Conservation (phyloP, 2,113 vertebrate species). For the Noctilio leporinus region DNA sequence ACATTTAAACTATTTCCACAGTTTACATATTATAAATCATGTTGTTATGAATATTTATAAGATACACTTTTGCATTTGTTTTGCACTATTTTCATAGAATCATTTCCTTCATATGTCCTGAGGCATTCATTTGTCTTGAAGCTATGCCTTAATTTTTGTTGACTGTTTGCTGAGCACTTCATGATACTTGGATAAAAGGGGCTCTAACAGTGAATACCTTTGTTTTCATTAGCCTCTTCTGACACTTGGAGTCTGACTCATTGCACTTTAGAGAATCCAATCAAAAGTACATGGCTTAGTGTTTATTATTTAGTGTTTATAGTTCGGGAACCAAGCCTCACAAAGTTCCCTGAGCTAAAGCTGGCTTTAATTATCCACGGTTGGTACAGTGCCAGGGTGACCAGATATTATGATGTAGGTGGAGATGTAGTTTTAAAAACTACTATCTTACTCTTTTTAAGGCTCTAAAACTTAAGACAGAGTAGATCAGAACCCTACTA, state of each 20-base stretch:
- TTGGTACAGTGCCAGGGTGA: not conserved
- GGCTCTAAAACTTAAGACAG: not conserved
- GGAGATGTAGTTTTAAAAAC: not conserved
- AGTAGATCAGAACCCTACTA: not conserved
- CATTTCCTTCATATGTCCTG: not conserved
- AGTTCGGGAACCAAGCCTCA: not conserved
- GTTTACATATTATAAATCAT: not conserved
- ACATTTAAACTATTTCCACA: not conserved
- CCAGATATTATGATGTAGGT: not conserved
- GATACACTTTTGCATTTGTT: not conserved
- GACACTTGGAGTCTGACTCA: slow-evolving; percentile 18
- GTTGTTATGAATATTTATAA: not conserved
- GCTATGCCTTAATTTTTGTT: not conserved
- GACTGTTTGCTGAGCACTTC: not conserved
- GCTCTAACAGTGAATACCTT: slow-evolving; percentile 8
- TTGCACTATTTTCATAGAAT: not conserved
- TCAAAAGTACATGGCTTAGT: not conserved
- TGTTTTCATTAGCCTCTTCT: slow-evolving; percentile 37
- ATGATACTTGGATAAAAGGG: not conserved
- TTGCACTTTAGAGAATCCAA: not conserved
- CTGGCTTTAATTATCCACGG: not conserved
- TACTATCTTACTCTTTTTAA: not conserved
- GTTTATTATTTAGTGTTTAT: slow-evolving; percentile 28
- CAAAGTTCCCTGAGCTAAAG: not conserved
- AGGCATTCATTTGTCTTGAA: not conserved